These are phyloP conservation scores for Pongo pygmaeus DNA, from an alignment of 2,113 vertebrate genomes.

Conservation along the genomic window DNA sequence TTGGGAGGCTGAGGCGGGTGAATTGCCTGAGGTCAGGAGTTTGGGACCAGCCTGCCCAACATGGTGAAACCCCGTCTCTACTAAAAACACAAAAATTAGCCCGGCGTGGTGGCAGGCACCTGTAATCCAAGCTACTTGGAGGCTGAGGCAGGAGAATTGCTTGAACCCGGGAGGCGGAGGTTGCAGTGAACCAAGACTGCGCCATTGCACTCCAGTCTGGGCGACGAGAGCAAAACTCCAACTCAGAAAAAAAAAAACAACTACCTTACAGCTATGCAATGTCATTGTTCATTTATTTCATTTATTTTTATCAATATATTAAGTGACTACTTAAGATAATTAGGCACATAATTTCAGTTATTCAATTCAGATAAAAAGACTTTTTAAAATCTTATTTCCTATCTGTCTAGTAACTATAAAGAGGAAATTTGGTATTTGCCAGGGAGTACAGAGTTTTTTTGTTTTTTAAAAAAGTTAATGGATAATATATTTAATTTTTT, in stretches of 20 bases:
- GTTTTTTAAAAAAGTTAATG: background rate
- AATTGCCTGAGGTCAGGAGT: too few species aligned
- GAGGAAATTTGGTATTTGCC: background rate
- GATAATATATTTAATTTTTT: background rate
- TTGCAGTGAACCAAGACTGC: too few species aligned
- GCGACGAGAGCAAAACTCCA: too few species aligned
- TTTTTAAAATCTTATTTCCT: constrained; percentile 1
- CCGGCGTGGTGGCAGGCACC: too few species aligned
- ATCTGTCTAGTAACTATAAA: constrained; percentile 6
- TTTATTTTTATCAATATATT: background rate
- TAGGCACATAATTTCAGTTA: background rate
- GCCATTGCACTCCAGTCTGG: too few species aligned
- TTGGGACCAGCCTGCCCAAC: too few species aligned
- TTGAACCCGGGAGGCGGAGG: too few species aligned
- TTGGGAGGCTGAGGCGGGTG: too few species aligned
- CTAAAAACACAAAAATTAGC: too few species aligned
- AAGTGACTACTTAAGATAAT: background rate
- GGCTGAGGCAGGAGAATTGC: too few species aligned
- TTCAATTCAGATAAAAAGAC: background rate
- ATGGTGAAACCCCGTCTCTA: too few species aligned
- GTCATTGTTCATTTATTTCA: background rate
- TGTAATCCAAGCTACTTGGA: too few species aligned
- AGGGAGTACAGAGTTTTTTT: background rate
- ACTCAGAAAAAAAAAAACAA: background rate
- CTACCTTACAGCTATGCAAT: background rate